Conservation (phyloP, 2,797 vertebrate species). For the Heliangelus exortis region DNA sequence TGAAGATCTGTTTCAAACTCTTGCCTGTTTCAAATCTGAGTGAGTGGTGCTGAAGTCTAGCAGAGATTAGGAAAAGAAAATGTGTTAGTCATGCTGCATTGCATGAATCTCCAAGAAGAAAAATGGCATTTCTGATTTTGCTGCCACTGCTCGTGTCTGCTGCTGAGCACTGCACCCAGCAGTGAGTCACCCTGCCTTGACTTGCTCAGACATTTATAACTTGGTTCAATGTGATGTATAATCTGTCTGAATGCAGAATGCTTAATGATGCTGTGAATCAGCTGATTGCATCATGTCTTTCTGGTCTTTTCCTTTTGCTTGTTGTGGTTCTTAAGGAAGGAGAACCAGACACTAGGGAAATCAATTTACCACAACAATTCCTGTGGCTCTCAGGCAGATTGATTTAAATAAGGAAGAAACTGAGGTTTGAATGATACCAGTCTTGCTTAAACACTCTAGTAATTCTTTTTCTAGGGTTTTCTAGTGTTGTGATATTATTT, state of each 20-base stretch:
- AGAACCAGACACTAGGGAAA: constrained; percentile 34
- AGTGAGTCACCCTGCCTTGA: background rate
- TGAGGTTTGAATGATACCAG: constrained; percentile 51
- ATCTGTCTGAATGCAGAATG: background rate
- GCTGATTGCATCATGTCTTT: background rate
- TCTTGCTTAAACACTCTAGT: constrained; percentile 29
- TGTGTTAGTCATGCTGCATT: background rate
- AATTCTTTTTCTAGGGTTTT: constrained; percentile 52
- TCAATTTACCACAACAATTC: constrained; percentile 46
- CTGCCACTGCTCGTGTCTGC: background rate
- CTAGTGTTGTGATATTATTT: constrained; percentile 16
- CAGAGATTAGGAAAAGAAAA: background rate
- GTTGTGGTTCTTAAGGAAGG: background rate
- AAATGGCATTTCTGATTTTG: background rate
- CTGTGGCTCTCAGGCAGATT: constrained; percentile 51
- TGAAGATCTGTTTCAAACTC: background rate
- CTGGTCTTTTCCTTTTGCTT: constrained; percentile 1
- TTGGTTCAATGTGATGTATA: background rate
- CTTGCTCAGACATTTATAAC: background rate
- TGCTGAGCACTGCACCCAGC: background rate
- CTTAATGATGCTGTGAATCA: background rate
- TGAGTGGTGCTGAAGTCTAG: background rate
- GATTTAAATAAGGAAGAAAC: constrained; percentile 52
- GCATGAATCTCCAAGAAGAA: background rate
- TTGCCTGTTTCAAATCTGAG: fast-evolving